Percentiles rank a stretch among this genome's conserved stretches.
phyloP scores from a whole-genome alignment of 2,113 vertebrate genomes.

The Mugil cephalus region DNA sequence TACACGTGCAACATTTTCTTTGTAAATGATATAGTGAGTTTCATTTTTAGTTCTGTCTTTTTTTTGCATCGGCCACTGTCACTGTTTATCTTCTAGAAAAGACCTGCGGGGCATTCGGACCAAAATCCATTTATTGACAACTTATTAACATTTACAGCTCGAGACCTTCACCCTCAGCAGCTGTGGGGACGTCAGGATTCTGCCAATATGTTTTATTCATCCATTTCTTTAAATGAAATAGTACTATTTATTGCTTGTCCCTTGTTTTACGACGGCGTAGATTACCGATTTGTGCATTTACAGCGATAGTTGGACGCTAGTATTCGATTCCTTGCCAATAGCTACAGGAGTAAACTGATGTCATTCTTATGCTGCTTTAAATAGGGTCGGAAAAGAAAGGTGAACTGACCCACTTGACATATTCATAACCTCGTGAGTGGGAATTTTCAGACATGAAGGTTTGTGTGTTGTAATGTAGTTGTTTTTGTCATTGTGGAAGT shows the following conservation, averaged over 20 bases:
- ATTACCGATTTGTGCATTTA: background rate
- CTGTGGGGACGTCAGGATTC: background rate
- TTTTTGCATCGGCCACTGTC: background rate
- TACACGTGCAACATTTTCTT: too few species aligned
- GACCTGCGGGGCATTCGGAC: constrained; percentile 8
- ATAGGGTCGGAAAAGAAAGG: too few species aligned
- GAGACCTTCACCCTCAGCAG: constrained; percentile 32
- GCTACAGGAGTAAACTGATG: background rate
- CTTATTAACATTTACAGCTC: constrained; percentile 42
- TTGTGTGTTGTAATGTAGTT: too few species aligned
- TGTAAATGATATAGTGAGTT: too few species aligned
- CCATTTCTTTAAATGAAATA: constrained; percentile 7
- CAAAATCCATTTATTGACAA: constrained; percentile 46
- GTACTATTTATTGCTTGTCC: background rate
- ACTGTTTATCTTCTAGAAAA: constrained; percentile 25
- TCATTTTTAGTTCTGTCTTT: too few species aligned
- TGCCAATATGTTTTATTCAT: constrained; percentile 4
- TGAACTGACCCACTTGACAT: too few species aligned
- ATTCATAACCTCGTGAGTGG: too few species aligned
- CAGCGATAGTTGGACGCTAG: background rate
- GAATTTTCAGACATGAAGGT: too few species aligned
- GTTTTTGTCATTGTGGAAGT: too few species aligned
- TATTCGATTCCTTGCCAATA: background rate
- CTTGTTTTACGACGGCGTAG: background rate
- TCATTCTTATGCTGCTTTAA: too few species aligned